Evolutionary conservation across 2,888 invertebrate genomes (phyloP), one percentile per base, ranked within the genome.

Genomic region (Andrena marginata): DNA sequence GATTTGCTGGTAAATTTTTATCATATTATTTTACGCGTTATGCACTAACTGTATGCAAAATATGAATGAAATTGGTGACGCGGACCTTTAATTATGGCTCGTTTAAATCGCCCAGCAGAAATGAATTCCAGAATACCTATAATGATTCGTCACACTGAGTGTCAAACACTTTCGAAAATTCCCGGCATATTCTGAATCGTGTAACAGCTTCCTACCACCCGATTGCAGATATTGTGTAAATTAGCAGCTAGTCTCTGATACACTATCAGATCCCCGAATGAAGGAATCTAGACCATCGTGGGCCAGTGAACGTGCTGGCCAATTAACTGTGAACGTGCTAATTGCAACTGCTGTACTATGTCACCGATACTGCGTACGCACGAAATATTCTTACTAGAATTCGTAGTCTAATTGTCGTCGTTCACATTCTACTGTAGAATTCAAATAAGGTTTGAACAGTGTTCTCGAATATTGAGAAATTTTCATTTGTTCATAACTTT

Each of bases 301-400:
- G 42, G 13, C 13, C 6, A 13, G 26, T 63, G 80, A 54, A 63
- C 60, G 20, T 48, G 48, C 42, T 20, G 87, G 86, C 82, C 87
- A 87, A 88, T 89, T 91, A 88, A 89, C 68, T 68, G 68, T 68
- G 68, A 54, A 68, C 54, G 23, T 68, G 65, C 16, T 68, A 54
- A 68, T 51, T 51, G 54, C 20, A 51, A 33, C 51, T 54, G 2
- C n/a, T 20, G 8, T 6, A 16, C 51, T 68, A 29, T 54, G 31
- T 54, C 54, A 6, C 23, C 54, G 5, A 20, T 10, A 20, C 10
- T 23, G 23, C 20, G 20, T 56, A 26, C 20, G 23, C 20, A 10
- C 20, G 56, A 10, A 23, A 56, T 56, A 10, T 54, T 54, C n/a
- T 13, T 4, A 56, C 3, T 26, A 26, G 4, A 42, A 42, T 16